A percentile compares a stretch with the other conserved stretches of the same genome.
Evolutionary conservation across 2,113 vertebrate genomes (phyloP).

Genomic region (Varanus komodoensis): DNA sequence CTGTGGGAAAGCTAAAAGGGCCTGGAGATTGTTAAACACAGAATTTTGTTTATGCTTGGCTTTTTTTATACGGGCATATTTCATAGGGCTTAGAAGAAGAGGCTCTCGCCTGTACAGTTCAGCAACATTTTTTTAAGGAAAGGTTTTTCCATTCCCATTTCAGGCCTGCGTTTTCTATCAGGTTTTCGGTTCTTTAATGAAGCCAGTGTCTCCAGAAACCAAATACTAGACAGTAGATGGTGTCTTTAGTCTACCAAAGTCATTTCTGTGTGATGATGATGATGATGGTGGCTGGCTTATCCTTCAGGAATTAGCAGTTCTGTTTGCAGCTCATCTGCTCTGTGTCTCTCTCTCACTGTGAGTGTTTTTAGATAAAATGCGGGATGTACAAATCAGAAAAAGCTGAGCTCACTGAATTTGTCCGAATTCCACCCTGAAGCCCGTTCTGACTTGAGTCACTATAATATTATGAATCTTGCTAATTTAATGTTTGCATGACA

Average conservation of each 20-base stretch:
- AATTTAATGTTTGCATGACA: too few relatives aligned
- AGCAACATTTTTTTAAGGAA: background rate
- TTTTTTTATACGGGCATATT: slow-evolving; percentile 38
- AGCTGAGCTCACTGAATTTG: too few relatives aligned
- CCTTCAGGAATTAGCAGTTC: background rate
- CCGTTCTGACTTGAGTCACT: too few relatives aligned
- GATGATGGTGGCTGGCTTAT: background rate
- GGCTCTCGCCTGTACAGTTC: background rate
- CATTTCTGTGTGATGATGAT: background rate
- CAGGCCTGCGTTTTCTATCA: background rate
- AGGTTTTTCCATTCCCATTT: slow-evolving; percentile 22
- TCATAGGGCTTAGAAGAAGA: slow-evolving; percentile 28
- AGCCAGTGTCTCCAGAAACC: background rate
- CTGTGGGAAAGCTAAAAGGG: slow-evolving; percentile 25
- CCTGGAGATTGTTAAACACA: slow-evolving; percentile 36
- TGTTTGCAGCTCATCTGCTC: too few relatives aligned
- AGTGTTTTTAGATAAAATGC: too few relatives aligned
- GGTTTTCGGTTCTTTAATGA: background rate
- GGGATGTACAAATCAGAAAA: too few relatives aligned
- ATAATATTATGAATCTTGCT: too few relatives aligned
- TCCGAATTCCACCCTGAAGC: too few relatives aligned
- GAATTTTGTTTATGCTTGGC: slow-evolving; percentile 32
- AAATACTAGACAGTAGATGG: background rate
- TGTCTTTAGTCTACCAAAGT: slow-evolving; percentile 8
- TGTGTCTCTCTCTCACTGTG: background rate